phyloP scores from a whole-genome alignment of 2,888 invertebrate genomes.

The Spisula solida region DNA sequence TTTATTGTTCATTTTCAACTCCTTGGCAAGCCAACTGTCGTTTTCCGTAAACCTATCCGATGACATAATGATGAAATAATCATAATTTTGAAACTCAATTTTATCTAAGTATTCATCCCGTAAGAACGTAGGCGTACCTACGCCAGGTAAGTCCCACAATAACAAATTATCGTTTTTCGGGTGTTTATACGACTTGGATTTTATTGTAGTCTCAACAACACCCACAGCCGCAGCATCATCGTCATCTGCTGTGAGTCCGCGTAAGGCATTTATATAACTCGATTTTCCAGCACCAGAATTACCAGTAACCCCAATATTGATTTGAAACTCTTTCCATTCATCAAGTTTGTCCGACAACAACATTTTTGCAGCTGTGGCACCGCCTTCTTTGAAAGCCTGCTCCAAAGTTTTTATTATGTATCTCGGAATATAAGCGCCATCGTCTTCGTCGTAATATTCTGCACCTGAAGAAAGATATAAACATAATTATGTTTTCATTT shows the following conservation, averaged over 20 bases:
- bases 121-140: constrained; percentile 61
- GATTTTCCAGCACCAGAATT: constrained; percentile 57
- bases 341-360: background rate
- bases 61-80: constrained; percentile 61
- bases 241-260: constrained; percentile 51
- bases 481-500: too few relatives aligned
- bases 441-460: background rate
- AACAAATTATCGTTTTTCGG: constrained; percentile 47
- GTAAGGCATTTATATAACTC: constrained; percentile 52
- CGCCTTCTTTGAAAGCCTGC: background rate
- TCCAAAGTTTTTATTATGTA: background rate
- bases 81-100: constrained; percentile 45
- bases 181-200: constrained; percentile 37
- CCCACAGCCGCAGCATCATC: constrained; percentile 50
- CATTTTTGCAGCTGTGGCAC: background rate
- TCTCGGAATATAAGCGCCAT: background rate
- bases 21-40: constrained; percentile 62
- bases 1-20: constrained; percentile 37
- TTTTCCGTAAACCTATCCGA: too few relatives aligned
- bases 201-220: constrained; percentile 48
- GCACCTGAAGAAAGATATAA: too few relatives aligned
- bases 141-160: constrained; percentile 69
- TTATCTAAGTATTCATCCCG: constrained; percentile 37
- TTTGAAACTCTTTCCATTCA: constrained; percentile 42
- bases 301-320: constrained; percentile 51